Evolutionary conservation across 2,113 vertebrate genomes (phyloP), one percentile per base, ranked within the genome.

Genomic region (Spheniscus mendiculus): DNA sequence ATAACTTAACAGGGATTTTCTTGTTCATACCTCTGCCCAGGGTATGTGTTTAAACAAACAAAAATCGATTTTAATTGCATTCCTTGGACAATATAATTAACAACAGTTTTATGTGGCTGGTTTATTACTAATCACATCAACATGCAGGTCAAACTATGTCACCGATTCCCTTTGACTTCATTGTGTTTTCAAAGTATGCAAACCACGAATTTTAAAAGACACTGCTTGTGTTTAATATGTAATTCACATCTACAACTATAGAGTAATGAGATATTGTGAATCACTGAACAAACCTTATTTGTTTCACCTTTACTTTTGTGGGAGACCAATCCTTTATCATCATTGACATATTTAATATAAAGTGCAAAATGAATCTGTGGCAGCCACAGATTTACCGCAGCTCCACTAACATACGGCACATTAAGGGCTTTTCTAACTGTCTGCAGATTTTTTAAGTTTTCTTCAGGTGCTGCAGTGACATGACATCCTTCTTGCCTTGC

Each of bases 1-100:
- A 99, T 98, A 98, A 98, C 97, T 98, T 98, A 98, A 98, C 97
- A 98, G 98, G 98, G 98, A 98, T 99, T 99, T 99, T 99, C 98
- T 99, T 99, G 97, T 98, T 99, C 98, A 95, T 98, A 98, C 97
- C 95, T 98, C 97, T 97, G 96, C 97, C 97, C 86, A 91, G 96
- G 76, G 87, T 96, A 96, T 93, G 92, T 67, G 84, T 83, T 95
- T 97, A 98, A 98, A 97, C 95, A 97, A 91, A 79, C 4, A 65
- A 58, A 74, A 86, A n/a, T 81, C 90, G 61, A 95, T 97, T 95
- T 95, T 56, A 74, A 80, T 74, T 49, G 20, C 36, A 67, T 91
- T 94, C 83, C 62, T 83, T 56, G 21, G 34, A 29, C 30, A 73
- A 63, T 38, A 84, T 12, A 2, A 73, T 50, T 73, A 87, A 89